phyloP scores from a whole-genome alignment of 2,113 vertebrate genomes.

The Alligator mississippiensis region DNA sequence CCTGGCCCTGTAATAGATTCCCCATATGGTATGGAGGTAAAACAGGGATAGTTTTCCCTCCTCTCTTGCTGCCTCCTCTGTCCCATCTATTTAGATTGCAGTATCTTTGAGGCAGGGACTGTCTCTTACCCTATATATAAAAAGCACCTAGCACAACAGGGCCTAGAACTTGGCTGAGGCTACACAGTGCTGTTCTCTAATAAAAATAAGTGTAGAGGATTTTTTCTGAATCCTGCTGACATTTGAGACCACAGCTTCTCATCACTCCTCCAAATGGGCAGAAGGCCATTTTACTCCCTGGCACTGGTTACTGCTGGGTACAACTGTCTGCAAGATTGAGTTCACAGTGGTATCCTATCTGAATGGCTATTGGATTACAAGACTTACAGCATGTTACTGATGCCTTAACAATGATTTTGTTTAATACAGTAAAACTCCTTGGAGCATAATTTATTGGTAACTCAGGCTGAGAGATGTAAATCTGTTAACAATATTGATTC shows the following conservation, averaged over 20 bases:
- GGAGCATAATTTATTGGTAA: not conserved
- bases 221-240: not conserved
- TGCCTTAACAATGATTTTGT: not conserved
- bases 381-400: not conserved
- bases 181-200: not conserved
- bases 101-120: not conserved
- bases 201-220: not conserved
- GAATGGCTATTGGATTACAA: not conserved
- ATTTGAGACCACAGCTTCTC: not conserved
- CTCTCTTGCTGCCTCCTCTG: not conserved
- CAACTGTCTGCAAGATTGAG: not conserved
- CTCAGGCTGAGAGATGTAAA: not conserved
- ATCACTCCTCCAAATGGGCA: not conserved
- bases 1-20: not conserved
- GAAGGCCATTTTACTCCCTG: not conserved
- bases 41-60: not conserved
- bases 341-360: not conserved
- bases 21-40: accelerated
- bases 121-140: not conserved
- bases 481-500: not conserved
- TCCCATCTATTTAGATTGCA: accelerated
- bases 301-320: not conserved
- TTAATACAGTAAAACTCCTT: not conserved
- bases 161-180: not conserved
- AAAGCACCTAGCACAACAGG: not conserved